Evolutionary conservation across 2,888 invertebrate genomes (phyloP), one percentile per base, ranked within the genome.

Genomic region (Rosalia funebris): DNA sequence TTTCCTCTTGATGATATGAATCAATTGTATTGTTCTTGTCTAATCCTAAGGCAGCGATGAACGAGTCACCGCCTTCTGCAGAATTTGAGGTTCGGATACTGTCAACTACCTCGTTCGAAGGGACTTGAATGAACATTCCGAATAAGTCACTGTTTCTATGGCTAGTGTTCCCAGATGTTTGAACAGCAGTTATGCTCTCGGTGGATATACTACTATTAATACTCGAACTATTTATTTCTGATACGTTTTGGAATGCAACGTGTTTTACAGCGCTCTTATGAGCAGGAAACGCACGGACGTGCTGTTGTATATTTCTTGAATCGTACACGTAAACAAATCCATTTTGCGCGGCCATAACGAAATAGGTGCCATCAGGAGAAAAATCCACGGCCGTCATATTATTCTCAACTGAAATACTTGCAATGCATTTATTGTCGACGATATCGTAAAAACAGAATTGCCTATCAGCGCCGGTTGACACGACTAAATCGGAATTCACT

Each of bases 361-460:
- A 82, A 70, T 82, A 82, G 65, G 82, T 83, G 31, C 77, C 69
- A 69, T 85, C 77, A 1, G 70, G 70, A 5, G 75, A 72, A 58
- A 80, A 79, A 71, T 80, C 80, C 12, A 79, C 69, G 0, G 78
- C 70, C 1, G 76, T 77, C 47, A 79, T 73, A 37, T 71, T 75
- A 63, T 75, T 77, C n/a, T 73, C 74, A 2, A 80, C 75, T 3
- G 72, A 62, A 15, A 77, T 65, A 20, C 68, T 74, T 1, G 72
- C 66, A 4, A 78, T 70, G 81, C 69, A 83, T 41, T 74, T 72
- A 76, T 68, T 84, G 62, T 58, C 82, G 77, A 67, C 83, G 12
- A 84, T 77, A 75, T 88, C 87, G 72, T 85, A 86, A 1, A 86
- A 83, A 76, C 84, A 82, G 75, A 86, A 83, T 46, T 83, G 81